Base-by-base conservation (phyloP, 2,888 invertebrate genomes). In the Venusia cambrica region DNA sequence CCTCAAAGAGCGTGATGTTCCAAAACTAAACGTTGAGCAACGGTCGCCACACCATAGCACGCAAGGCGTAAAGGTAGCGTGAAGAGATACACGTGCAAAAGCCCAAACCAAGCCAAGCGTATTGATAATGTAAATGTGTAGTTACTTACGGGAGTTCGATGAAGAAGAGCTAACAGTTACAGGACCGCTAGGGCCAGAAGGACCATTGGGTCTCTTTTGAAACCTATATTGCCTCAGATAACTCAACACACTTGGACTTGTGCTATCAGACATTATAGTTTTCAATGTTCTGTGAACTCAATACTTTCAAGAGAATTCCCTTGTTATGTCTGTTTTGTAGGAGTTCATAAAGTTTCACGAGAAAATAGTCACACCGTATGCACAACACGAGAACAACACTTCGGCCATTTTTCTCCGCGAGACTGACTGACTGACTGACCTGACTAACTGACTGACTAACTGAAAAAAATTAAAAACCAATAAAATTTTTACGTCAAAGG, bases 211-310 rank as follows among this genome's bases (percentile, higher is more conserved):
- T 78, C 90, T 92, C 71, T 89, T 91, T 69, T 92, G 91, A 72
- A 92, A 91, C 61, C 92, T 89, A 67, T 92, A 93, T 65, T 90
- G 91, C 57, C 92, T 87, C 52, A 93, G 80, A 73, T 90, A 89
- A 71, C 89, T 90, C 62, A 91, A 75, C 54, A 90, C 78, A 67
- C 87, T 90, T 27, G 90, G 89, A 60, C 89, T 90, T 54, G 74
- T 76, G 54, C 73, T 73, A 57, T 85, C 78, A 48, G 85, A 81
- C 87, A 87, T 87, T 50, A 62, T 74, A 46, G 49, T 50, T 57
- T 47, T 45, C 51, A 52, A 47, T 49, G 35, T 49, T 40, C 26
- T 21, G 29, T 15, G 6, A 24, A 34, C 26, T 46, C 24, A 46
- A 54, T 45, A 50, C 47, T 57, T 43, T 46, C 25, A 30, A 25